Conservation (phyloP, 2,797 vertebrate genomes). For the Hybognathus amarus region DNA sequence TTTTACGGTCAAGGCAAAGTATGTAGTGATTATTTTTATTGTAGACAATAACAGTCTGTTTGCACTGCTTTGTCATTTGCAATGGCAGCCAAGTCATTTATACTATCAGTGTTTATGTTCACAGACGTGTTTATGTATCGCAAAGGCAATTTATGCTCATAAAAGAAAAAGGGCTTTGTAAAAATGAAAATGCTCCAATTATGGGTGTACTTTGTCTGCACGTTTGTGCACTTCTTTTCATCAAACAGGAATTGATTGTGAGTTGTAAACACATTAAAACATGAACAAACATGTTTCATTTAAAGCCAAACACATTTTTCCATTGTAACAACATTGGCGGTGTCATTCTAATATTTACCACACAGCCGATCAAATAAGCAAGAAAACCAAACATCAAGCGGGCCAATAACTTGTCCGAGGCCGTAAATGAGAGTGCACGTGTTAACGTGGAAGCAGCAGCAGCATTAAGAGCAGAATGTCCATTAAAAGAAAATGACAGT, state of each 20-base stretch:
- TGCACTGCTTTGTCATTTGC: conserved; percentile 25
- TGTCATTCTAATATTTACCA: conserved; percentile 28
- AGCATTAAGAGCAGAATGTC: conserved; percentile 42
- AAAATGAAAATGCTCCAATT: conserved; percentile 25
- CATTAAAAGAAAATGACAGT: conserved; percentile 33
- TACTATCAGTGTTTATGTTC: conserved; percentile 36
- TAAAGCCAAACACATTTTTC: conserved; percentile 13
- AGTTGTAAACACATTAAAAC: conserved; percentile 42
- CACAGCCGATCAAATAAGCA: background rate
- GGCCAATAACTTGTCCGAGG: conserved; percentile 14
- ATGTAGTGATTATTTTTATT: conserved; percentile 41
- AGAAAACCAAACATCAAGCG: background rate
- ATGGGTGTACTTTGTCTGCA: background rate
- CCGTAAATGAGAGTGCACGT: background rate
- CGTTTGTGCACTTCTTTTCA: conserved; percentile 20
- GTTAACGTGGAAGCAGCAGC: conserved; percentile 11
- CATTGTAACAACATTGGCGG: background rate
- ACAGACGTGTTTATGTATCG: background rate
- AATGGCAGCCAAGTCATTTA: conserved; percentile 33
- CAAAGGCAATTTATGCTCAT: conserved; percentile 40
- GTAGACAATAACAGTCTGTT: conserved; percentile 38
- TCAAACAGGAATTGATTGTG: conserved; percentile 21
- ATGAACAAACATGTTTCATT: conserved; percentile 45
- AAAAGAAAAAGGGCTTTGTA: conserved; percentile 26
- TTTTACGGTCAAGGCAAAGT: conserved; percentile 30